phyloP scores from a whole-genome alignment of 2,797 vertebrate genomes.

The Silurus lanzhouensis region DNA sequence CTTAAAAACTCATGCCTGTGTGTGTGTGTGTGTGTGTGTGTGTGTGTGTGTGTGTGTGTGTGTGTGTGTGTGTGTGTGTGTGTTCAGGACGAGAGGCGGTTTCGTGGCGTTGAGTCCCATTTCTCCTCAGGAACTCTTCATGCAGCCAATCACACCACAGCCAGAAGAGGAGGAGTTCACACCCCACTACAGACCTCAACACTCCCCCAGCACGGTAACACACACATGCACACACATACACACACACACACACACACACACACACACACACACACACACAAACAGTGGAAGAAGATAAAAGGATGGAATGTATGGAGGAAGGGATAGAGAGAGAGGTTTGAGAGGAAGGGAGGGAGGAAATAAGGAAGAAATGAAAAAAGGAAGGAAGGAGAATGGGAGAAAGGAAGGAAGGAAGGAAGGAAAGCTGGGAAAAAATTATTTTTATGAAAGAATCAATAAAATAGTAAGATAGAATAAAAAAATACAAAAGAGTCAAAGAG shows the following conservation, averaged over 20 bases:
- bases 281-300: conserved; percentile 27
- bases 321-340: background rate
- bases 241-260: conserved; percentile 63
- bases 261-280: conserved; percentile 61
- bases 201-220: conserved; percentile 77
- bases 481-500: too few species aligned
- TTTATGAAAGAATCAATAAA: too few species aligned
- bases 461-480: too few species aligned
- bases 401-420: too few species aligned
- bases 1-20: background rate
- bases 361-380: background rate
- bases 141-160: conserved; percentile 78
- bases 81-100: conserved; percentile 83
- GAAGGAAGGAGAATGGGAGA: background rate
- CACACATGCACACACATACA: conserved; percentile 64
- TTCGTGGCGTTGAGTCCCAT: conserved; percentile 90
- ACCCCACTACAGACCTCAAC: conserved; percentile 79
- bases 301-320: too few species aligned
- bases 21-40: conserved; percentile 12
- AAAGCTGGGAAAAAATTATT: too few species aligned
- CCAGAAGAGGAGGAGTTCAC: conserved; percentile 75
- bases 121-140: conserved; percentile 93
- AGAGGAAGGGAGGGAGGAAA: background rate
- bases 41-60: conserved; percentile 15
- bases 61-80: conserved; percentile 11